Evolutionary conservation across 1,140 invertebrate species (phyloP).

Genomic region (Pseudoatta argentina): DNA sequence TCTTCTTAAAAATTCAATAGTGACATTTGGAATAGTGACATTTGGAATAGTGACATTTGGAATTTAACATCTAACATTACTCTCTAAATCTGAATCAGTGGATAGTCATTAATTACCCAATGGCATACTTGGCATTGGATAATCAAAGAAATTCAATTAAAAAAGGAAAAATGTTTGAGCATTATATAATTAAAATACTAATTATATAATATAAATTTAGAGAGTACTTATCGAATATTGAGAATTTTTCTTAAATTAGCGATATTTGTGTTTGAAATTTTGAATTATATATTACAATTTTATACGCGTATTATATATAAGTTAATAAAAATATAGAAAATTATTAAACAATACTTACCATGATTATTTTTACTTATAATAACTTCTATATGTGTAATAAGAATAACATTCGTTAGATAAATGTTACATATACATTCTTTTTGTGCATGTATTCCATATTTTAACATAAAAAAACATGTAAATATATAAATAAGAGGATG

Average conservation of each 20-base stretch:
- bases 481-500: too few species aligned
- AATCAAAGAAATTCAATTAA: too few species aligned
- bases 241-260: background rate
- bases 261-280: background rate
- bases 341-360: background rate
- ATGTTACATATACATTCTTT: background rate
- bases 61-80: background rate
- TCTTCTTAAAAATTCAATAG: constrained; percentile 4
- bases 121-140: too few species aligned
- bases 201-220: too few species aligned
- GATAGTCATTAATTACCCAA: too few species aligned
- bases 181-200: too few species aligned
- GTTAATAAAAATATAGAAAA: background rate
- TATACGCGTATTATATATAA: background rate
- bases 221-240: background rate
- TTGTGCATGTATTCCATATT: background rate
- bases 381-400: background rate
- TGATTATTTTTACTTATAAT: background rate
- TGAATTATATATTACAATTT: background rate
- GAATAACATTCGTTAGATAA: constrained; percentile 1
- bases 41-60: background rate
- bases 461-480: background rate
- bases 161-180: too few species aligned
- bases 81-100: too few species aligned
- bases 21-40: constrained; percentile 1